Evolutionary conservation across 2,888 invertebrate genomes (phyloP), one percentile per base, ranked within the genome.

Genomic region (Cataglyphis albicans): DNA sequence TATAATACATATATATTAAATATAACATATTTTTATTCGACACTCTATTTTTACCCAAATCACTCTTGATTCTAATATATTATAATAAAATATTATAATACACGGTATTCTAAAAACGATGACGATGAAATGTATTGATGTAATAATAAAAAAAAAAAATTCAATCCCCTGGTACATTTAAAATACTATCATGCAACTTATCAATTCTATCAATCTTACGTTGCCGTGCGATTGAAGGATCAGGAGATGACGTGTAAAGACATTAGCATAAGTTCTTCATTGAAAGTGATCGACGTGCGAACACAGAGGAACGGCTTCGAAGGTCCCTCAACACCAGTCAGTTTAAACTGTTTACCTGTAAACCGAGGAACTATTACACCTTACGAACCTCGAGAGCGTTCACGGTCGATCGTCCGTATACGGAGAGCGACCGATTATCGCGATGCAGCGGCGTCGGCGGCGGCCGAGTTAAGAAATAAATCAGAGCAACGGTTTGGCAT

Each of bases 401-500:
- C 83, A 70, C 48, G 81, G 74, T 76, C 83, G 75, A 80, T 61
- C 82, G 81, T 81, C 76, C 89, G 84, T 89, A 88, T 88, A 88
- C 84, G 89, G 88, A 61, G 41, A 7, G 15, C 70, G 83, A 0
- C 35, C 87, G 87, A 89, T 89, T 84, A 89, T 89, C 89, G 88
- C 89, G 89, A 89, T 88, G 84, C 81, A 74, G 75, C 82, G 74
- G 57, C 81, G 67, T 81, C 87, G 64, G 73, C 87, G 81, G 38
- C 75, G 61, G 64, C 76, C 67, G 91, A 92, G 92, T 92, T 92
- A 90, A 93, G 92, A 92, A 93, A 94, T 94, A 94, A 94, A 94
- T 94, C 94, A 94, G 93, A 89, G 85, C 92, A 92, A 91, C 92
- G 89, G 93, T 93, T 92, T 93, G 94, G 94, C 94, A 94, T 94